Evolutionary conservation across 2,797 vertebrate species (phyloP).

Genomic region (Ispidina picta): DNA sequence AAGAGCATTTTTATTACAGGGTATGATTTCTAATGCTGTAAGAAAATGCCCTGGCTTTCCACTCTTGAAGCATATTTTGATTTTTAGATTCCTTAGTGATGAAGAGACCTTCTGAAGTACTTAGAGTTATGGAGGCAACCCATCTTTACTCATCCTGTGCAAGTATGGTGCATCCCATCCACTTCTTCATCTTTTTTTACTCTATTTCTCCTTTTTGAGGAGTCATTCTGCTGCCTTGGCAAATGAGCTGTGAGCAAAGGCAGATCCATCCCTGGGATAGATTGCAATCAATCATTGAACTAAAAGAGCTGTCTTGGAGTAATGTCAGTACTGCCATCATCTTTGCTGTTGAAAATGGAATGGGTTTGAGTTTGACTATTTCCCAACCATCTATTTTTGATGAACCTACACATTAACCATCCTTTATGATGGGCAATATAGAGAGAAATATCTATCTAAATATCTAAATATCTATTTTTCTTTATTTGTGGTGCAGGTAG

Average conservation of each 20-base stretch:
- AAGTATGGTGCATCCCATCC: background rate
- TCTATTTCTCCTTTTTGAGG: background rate
- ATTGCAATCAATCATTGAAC: fast-evolving
- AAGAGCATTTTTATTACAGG: background rate
- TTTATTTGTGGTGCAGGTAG: background rate
- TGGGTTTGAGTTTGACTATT: background rate
- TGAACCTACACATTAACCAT: background rate
- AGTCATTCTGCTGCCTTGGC: background rate
- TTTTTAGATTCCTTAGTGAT: background rate
- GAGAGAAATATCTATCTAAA: background rate
- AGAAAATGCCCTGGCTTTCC: background rate
- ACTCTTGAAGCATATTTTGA: background rate
- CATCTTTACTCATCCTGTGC: background rate
- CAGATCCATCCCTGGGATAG: background rate
- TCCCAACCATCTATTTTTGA: background rate
- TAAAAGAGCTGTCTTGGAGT: background rate
- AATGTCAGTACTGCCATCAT: background rate
- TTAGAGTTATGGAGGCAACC: background rate
- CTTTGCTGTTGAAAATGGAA: background rate
- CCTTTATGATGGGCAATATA: background rate
- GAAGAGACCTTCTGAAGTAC: background rate
- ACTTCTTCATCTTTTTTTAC: background rate
- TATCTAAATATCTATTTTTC: background rate
- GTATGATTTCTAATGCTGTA: background rate
- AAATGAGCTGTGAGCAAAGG: background rate